A percentile compares a stretch with the other conserved stretches of the same genome.
Conservation (phyloP, 1,140 invertebrate species). For the Drosophila kohkoa region DNA sequence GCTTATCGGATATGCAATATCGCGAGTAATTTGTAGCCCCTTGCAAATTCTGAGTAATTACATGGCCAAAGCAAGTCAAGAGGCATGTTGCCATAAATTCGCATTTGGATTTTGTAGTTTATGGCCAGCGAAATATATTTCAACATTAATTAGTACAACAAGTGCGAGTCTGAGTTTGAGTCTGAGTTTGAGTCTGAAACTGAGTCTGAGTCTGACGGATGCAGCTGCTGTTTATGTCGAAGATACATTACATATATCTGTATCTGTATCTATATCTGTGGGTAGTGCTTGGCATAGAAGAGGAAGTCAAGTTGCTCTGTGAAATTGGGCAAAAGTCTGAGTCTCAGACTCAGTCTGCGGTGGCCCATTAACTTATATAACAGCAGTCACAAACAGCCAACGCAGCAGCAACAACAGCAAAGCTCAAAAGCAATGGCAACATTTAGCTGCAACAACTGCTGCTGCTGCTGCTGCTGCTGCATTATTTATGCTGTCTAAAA, state of each 20-base stretch:
- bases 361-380: slow-evolving; percentile 78
- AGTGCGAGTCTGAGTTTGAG: not conserved
- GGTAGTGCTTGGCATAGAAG: slow-evolving; percentile 37
- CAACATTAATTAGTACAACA: slow-evolving; percentile 69
- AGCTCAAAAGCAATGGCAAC: slow-evolving; percentile 10
- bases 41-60: slow-evolving; percentile 74
- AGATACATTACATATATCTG: not conserved
- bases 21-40: slow-evolving; percentile 68
- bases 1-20: slow-evolving; percentile 66
- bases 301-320: slow-evolving; percentile 72
- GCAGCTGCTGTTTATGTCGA: slow-evolving; percentile 34
- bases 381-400: slow-evolving; percentile 18
- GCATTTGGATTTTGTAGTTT: slow-evolving; percentile 48
- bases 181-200: not conserved
- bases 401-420: slow-evolving; percentile 16
- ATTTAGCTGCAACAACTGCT: slow-evolving; percentile 21
- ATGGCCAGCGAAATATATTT: slow-evolving; percentile 49
- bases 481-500: slow-evolving; percentile 80
- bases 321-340: slow-evolving; percentile 63
- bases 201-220: slow-evolving; percentile 52
- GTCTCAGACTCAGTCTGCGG: slow-evolving; percentile 51
- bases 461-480: slow-evolving; percentile 48
- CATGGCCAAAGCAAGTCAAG: slow-evolving; percentile 20
- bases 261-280: slow-evolving; percentile 15
- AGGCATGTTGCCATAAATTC: slow-evolving; percentile 46